phyloP scores from a whole-genome alignment of 2,888 invertebrate species.

The Holacanthella duospinosa region DNA sequence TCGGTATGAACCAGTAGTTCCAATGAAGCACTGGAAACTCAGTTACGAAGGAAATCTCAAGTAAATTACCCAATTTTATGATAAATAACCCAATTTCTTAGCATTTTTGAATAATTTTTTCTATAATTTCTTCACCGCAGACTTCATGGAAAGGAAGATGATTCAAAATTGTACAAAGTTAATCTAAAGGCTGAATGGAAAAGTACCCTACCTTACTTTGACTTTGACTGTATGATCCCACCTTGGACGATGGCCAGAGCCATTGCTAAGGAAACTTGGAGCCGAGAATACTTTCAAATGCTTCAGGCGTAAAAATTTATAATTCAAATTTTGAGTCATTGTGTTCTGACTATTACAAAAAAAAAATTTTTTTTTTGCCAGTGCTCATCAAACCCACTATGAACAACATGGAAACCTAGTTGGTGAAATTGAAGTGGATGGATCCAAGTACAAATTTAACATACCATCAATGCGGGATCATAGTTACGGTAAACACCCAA shows the following conservation, averaged over 20 bases:
- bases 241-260: slow-evolving; percentile 57
- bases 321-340: not conserved
- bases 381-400: slow-evolving; percentile 69
- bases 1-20: slow-evolving; percentile 52
- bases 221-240: slow-evolving; percentile 62
- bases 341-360: too few relatives aligned
- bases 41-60: slow-evolving; percentile 59
- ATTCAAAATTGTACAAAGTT: slow-evolving; percentile 47
- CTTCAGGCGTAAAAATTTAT: slow-evolving; percentile 50
- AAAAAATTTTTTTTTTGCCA: slow-evolving; percentile 41
- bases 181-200: slow-evolving; percentile 49
- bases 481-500: slow-evolving; percentile 62
- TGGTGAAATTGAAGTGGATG: slow-evolving; percentile 52
- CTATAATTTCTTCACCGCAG: too few relatives aligned
- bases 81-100: not conserved
- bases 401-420: slow-evolving; percentile 63
- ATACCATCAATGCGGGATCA: slow-evolving; percentile 66
- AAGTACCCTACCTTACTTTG: slow-evolving; percentile 54
- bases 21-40: slow-evolving; percentile 65
- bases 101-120: slow-evolving; percentile 16
- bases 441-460: slow-evolving; percentile 44
- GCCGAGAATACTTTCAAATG: slow-evolving; percentile 53
- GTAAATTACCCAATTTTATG: slow-evolving; percentile 36
- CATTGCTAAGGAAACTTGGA: slow-evolving; percentile 65
- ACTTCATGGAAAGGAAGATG: slow-evolving; percentile 45